Evolutionary conservation across 2,888 invertebrate species (phyloP), one percentile per base, ranked within the genome.

Genomic region (Caenorhabditis doughertyi): DNA sequence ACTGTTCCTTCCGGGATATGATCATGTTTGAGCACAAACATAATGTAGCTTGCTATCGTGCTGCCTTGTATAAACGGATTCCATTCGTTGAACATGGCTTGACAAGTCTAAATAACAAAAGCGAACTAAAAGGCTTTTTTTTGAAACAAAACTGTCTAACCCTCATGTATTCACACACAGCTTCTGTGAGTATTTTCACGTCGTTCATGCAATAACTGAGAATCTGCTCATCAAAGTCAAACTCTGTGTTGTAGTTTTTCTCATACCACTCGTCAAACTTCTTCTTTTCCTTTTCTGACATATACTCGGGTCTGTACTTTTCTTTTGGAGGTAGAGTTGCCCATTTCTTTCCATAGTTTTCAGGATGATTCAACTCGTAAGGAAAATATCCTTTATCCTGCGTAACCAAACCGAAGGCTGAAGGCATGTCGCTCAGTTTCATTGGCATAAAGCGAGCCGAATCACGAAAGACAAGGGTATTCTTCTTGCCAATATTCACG

Each of bases 181-280:
- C 32, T 42, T 25, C 35, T 8, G 32, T 11, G 0, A 67, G 21
- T n/a, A 68, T 53, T 9, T 55, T 1, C 0, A 55, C 68, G 11
- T 68, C 68, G 3, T 23, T 39, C 11, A 51, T 3, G 9, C 68
- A 68, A 18, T 68, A 68, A 1, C 39, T 13, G 7, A 39, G 0
- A 42, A 68, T 68, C 16, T 68, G 42, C 18, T 35, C 25, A 23
- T 68, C 68, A n/a, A 68, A 68, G 21, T 68, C 42, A 9, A 55
- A 68, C 1, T 13, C 18, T 25, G 18, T 18, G n/a, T 53, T 32
- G 39, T 39, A 23, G 27, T 58, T 18, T 2, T 35, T 21, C 3
- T 1, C 18, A 39, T 58, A 58, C 58, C 58, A 58, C 11, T 18
- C 13, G 2, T 58, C 56, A 32, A 56, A 56, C 4, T 16, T 39